Evolutionary conservation across 2,113 vertebrate genomes (phyloP), one percentile per base, ranked within the genome.

Genomic region (Candoia aspera): DNA sequence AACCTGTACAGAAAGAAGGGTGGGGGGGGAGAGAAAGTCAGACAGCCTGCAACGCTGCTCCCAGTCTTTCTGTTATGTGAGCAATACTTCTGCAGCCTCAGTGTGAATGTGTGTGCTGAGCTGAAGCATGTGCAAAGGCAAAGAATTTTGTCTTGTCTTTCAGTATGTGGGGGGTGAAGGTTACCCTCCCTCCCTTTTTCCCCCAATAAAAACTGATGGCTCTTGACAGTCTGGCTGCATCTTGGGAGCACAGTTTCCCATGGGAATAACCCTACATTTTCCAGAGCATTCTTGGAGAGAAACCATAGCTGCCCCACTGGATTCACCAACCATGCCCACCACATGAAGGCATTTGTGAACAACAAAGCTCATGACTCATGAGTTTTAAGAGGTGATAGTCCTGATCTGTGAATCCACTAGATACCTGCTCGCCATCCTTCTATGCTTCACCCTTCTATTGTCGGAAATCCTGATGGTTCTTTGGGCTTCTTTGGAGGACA

Each of bases 251-350:
- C 1, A 53, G 53, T 55, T 29, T 54, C 15, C 49, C 29, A 3
- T 1, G 2, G 49, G 49, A 86, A n/a, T 55, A 2, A 12, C 1
- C 2, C 5, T 15, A 29, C 26, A 54, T 49, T 29, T 46, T 29
- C 1, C 0, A 6, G 26, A 6, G 1, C 2, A 3, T 54, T 11
- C 29, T 53, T 12, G 24, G 49, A 54, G 6, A 29, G 13, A 3
- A 54, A 4, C 2, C 6, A 86, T 15, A n/a, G 6, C 49, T 86
- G 5, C 17, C 26, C 26, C 26, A 0, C n/a, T 8, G n/a, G 68
- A 33, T 33, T 73, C 64, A 73, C 64, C n/a, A 33, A 6, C n/a
- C 33, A 33, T 17, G 64, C n/a, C n/a, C n/a, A 73, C n/a, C n/a
- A 33, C 64, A 33, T 33, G 64, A 17, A 73, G 64, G n/a, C 13